Percentiles rank a stretch among this genome's conserved stretches.
Conservation (phyloP, 2,888 invertebrate species). For the Plemyria rubiginata region DNA sequence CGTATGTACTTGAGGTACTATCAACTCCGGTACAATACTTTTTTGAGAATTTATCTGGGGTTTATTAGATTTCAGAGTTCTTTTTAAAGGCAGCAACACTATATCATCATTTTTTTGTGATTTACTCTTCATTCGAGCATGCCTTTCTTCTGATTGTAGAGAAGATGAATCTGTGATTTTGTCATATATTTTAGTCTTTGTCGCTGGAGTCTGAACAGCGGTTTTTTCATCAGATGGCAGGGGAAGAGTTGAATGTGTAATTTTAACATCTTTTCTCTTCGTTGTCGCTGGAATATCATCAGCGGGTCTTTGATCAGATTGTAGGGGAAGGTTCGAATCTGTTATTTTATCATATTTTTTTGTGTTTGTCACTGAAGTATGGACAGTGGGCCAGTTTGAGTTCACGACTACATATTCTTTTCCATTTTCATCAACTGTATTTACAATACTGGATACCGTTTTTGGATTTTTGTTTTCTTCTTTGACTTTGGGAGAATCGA, state of each 20-base stretch:
- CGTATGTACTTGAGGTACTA: constrained; percentile 16
- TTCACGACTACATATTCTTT: constrained; percentile 89
- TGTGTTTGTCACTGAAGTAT: no score
- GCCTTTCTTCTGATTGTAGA: constrained; percentile 57
- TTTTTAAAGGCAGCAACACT: constrained; percentile 55
- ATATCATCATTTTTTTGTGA: constrained; percentile 73
- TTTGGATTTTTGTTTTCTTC: constrained; percentile 56
- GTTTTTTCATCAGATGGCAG: no score
- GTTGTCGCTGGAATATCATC: no score
- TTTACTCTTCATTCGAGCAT: constrained; percentile 67
- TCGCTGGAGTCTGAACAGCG: no score
- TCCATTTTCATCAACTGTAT: constrained; percentile 77
- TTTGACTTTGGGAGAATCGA: constrained; percentile 57
- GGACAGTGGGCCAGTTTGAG: constrained; percentile 84
- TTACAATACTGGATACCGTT: constrained; percentile 63
- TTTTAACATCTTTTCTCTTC: no score
- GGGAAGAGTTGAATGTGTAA: no score
- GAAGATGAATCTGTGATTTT: constrained; percentile 54
- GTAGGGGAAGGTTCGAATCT: no score
- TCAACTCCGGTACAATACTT: neutral
- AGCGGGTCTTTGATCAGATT: no score
- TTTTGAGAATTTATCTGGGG: constrained; percentile 16
- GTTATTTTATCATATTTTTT: no score
- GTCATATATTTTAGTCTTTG: constrained; percentile 16
- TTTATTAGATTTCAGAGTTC: constrained; percentile 48